Conservation (phyloP, 2,888 invertebrate species). For the Bedellia somnulentella region DNA sequence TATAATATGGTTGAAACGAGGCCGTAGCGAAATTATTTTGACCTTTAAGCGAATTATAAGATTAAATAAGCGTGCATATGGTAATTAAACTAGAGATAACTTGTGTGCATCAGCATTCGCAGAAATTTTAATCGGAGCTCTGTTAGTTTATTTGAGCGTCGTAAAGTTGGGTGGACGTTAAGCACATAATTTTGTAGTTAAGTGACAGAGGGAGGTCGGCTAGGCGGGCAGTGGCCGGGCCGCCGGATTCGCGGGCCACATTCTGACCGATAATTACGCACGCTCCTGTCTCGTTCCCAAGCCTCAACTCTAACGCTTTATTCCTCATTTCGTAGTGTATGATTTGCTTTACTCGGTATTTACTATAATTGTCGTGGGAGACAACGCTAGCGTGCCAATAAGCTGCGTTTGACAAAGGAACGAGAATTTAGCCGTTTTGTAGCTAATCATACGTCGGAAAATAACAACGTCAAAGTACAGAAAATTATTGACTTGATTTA, state of each 20-base stretch:
- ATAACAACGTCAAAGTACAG: too few relatives aligned
- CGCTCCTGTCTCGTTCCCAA: constrained; percentile 43
- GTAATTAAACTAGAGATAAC: too few relatives aligned
- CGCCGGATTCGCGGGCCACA: constrained; percentile 41
- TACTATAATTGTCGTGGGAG: constrained; percentile 51
- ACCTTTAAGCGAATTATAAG: too few relatives aligned
- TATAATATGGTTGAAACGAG: too few relatives aligned
- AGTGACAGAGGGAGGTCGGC: constrained; percentile 22
- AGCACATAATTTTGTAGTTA: constrained; percentile 46
- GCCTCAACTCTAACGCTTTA: constrained; percentile 46
- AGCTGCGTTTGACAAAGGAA: constrained; percentile 18
- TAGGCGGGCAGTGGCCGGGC: constrained; percentile 17
- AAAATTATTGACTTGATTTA: too few relatives aligned
- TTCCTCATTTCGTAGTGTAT: constrained; percentile 51
- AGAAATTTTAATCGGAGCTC: neutral
- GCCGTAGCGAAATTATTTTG: too few relatives aligned
- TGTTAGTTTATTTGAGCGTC: constrained; percentile 4
- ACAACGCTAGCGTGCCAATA: constrained; percentile 28
- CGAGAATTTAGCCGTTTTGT: constrained; percentile 1
- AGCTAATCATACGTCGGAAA: constrained; percentile 1
- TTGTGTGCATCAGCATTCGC: constrained; percentile 1
- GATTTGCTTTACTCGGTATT: constrained; percentile 49
- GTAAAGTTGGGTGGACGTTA: constrained; percentile 9
- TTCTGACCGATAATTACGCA: constrained; percentile 54
- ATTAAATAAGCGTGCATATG: too few relatives aligned